phyloP scores from a whole-genome alignment of 2,888 invertebrate genomes.

The Elaeidobius kamerunicus region DNA sequence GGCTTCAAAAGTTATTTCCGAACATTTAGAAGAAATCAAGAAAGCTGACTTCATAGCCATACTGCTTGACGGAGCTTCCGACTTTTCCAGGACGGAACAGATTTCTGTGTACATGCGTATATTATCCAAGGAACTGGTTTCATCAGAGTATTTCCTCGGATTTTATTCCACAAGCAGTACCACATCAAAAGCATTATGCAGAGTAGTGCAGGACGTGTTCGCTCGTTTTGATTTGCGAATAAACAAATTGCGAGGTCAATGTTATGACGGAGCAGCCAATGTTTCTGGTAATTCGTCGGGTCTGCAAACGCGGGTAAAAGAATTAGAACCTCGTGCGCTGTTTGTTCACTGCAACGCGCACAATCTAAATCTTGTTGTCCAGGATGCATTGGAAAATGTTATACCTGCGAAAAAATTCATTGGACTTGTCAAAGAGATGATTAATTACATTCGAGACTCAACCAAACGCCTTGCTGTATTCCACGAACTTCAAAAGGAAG shows the following conservation, averaged over 20 bases:
- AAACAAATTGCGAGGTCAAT: background rate
- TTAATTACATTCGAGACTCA: too few species aligned
- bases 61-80: background rate
- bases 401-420: background rate
- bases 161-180: background rate
- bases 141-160: background rate
- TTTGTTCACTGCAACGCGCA: conserved; percentile 1
- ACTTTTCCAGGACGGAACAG: background rate
- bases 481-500: too few species aligned
- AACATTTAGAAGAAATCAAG: background rate
- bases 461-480: too few species aligned
- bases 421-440: background rate
- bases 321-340: background rate
- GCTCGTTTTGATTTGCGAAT: background rate
- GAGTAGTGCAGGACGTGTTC: background rate
- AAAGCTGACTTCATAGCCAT: background rate
- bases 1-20: background rate
- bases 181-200: background rate
- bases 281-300: background rate
- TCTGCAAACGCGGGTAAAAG: background rate
- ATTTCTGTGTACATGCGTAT: background rate
- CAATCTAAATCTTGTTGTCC: background rate
- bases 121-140: background rate
- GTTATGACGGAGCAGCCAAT: conserved; percentile 2
- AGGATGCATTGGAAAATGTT: background rate